Conservation (phyloP, 2,888 invertebrate genomes). For the Anaspis maculata region DNA sequence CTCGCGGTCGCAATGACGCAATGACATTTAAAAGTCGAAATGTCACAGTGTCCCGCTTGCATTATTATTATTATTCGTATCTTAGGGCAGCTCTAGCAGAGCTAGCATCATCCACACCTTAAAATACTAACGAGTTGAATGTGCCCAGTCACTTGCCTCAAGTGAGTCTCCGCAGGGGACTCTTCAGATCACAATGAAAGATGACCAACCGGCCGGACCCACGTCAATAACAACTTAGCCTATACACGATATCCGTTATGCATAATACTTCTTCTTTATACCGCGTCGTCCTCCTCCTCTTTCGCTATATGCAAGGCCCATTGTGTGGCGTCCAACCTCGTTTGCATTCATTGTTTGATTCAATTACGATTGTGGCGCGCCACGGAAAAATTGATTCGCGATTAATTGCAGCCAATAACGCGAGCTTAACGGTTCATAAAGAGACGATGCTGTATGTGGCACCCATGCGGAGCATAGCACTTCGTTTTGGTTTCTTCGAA, state of each 20-base stretch:
- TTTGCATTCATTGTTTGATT: conserved; percentile 16
- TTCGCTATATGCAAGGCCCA: no score
- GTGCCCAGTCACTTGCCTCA: conserved; percentile 24
- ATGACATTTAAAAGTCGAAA: conserved; percentile 17
- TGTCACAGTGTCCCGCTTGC: conserved; percentile 13
- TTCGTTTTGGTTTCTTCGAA: no score
- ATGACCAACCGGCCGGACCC: conserved; percentile 11
- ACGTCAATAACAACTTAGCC: conserved; percentile 13
- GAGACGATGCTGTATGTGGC: no score
- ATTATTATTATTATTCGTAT: conserved; percentile 14
- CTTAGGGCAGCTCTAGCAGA: no score
- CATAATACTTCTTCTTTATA: conserved; percentile 10
- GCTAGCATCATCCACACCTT: conserved; percentile 31
- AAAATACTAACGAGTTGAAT: conserved; percentile 30
- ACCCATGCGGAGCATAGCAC: no score
- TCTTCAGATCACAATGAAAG: conserved; percentile 18
- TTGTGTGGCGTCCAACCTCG: no score
- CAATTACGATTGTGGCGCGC: conserved; percentile 15
- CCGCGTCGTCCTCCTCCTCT: no score
- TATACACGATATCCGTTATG: conserved; percentile 8
- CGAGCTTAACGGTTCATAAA: no score
- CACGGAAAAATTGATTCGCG: no score
- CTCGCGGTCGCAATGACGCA: conserved; percentile 1
- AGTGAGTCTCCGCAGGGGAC: conserved; percentile 17
- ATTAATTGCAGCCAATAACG: no score